A percentile compares a stretch with the other conserved stretches of the same genome.
Evolutionary conservation across 1,140 invertebrate species (phyloP).

Genomic region (Trialeurodes vaporariorum): DNA sequence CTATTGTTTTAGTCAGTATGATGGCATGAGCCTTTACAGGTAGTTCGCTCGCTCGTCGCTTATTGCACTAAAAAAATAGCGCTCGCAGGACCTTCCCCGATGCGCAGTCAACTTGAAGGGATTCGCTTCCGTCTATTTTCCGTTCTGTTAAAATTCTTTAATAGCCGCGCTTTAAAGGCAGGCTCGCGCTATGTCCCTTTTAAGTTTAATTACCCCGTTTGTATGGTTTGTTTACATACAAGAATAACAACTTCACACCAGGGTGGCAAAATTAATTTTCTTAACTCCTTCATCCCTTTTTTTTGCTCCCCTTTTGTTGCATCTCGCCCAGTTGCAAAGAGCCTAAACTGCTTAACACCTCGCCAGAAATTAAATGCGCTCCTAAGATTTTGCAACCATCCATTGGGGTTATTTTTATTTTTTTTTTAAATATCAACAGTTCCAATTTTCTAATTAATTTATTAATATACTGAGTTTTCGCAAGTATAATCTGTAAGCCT

Average conservation of each 20-base stretch:
- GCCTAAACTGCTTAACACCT: too few relatives aligned
- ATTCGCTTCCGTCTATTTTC: background rate
- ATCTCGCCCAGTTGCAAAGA: too few relatives aligned
- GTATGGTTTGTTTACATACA: background rate
- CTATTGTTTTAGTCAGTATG: background rate
- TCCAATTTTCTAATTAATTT: too few relatives aligned
- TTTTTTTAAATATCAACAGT: too few relatives aligned
- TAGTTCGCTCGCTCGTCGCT: background rate
- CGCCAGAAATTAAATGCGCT: too few relatives aligned
- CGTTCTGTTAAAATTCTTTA: background rate
- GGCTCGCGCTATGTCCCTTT: background rate
- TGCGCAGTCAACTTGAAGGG: background rate
- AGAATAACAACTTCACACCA: background rate
- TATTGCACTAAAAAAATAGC: background rate
- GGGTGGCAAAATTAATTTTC: background rate
- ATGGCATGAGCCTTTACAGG: background rate
- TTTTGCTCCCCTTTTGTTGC: too few relatives aligned
- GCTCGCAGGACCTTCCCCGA: background rate
- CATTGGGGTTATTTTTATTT: too few relatives aligned
- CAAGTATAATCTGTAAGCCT: too few relatives aligned
- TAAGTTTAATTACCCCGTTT: background rate
- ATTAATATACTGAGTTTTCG: too few relatives aligned
- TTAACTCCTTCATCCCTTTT: background rate
- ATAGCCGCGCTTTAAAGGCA: background rate
- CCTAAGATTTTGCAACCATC: too few relatives aligned